Percentiles rank a stretch among this genome's conserved stretches.
phyloP scores from a whole-genome alignment of 2,888 invertebrate genomes.

The Watsonalla binaria region DNA sequence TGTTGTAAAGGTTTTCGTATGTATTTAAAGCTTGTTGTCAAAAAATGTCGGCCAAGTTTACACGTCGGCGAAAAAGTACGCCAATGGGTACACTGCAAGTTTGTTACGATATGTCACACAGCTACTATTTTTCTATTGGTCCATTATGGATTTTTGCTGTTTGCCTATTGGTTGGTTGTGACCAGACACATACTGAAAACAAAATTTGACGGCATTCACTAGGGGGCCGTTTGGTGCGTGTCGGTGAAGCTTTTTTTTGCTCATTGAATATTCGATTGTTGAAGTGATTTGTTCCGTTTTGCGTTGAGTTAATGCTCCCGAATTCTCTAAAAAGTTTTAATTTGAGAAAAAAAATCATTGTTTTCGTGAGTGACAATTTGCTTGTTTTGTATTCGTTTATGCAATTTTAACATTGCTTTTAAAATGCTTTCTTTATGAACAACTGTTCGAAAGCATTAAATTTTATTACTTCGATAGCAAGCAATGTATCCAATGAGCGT shows the following conservation, averaged over 20 bases:
- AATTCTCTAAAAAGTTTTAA: slow-evolving; percentile 27
- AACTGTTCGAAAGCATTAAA: slow-evolving; percentile 16
- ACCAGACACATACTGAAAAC: slow-evolving; percentile 36
- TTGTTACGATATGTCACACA: slow-evolving; percentile 39
- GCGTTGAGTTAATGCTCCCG: slow-evolving; percentile 39
- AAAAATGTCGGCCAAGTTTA: slow-evolving; percentile 35
- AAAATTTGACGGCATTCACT: slow-evolving; percentile 50
- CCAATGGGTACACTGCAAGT: slow-evolving; percentile 35
- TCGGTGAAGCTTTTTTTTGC: slow-evolving; percentile 65
- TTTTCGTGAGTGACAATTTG: slow-evolving; percentile 63
- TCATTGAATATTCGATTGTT: slow-evolving; percentile 62
- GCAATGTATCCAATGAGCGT: slow-evolving; percentile 32
- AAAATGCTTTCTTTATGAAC: neutral
- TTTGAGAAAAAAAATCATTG: slow-evolving; percentile 54
- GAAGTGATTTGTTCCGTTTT: slow-evolving; percentile 65
- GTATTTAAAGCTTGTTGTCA: slow-evolving; percentile 20
- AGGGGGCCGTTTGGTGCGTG: slow-evolving; percentile 43
- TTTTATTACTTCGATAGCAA: slow-evolving; percentile 19
- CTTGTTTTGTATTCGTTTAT: slow-evolving; percentile 12
- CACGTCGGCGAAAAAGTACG: slow-evolving; percentile 50
- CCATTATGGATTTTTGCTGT: rapidly evolving
- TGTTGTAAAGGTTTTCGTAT: neutral
- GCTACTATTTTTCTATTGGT: slow-evolving; percentile 27
- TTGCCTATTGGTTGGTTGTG: slow-evolving; percentile 23
- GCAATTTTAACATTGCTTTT: slow-evolving; percentile 2